A percentile compares a stretch with the other conserved stretches of the same genome.
These are phyloP conservation scores for Sinhomidia bicolor DNA, from an alignment of 2,888 invertebrate genomes.

Conservation along the genomic window DNA sequence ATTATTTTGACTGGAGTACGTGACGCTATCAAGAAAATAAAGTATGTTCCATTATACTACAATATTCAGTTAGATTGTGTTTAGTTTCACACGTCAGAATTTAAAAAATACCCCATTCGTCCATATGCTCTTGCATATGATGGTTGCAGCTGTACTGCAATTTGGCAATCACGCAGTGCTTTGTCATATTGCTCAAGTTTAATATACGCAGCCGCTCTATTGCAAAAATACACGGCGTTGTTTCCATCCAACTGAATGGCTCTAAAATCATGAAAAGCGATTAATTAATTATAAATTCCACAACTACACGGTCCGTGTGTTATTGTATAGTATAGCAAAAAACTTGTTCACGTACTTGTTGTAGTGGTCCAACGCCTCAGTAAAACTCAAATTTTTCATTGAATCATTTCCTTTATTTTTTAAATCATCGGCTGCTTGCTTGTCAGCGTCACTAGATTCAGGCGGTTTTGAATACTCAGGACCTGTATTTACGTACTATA, in stretches of 20 bases:
- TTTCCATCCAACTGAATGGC: slow-evolving; percentile 93
- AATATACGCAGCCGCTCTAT: slow-evolving; percentile 97
- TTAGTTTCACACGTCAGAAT: neutral
- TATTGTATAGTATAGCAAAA: too few relatives aligned
- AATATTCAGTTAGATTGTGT: neutral
- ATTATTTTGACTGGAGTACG: slow-evolving; percentile 91
- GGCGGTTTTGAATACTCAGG: slow-evolving; percentile 80
- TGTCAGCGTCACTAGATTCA: slow-evolving; percentile 81
- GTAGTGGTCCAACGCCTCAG: slow-evolving; percentile 92
- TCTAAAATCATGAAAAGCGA: slow-evolving; percentile 82
- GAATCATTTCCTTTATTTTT: slow-evolving; percentile 94
- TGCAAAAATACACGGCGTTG: slow-evolving; percentile 98
- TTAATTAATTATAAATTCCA: neutral
- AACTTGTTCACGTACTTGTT: slow-evolving; percentile 84
- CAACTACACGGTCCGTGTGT: neutral
- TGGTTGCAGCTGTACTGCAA: slow-evolving; percentile 93
- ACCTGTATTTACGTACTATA: slow-evolving; percentile 81
- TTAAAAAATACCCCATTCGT: slow-evolving; percentile 86
- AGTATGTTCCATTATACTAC: neutral
- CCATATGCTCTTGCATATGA: slow-evolving; percentile 97
- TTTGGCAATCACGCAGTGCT: slow-evolving; percentile 95
- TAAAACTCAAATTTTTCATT: slow-evolving; percentile 92
- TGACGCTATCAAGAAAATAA: slow-evolving; percentile 84
- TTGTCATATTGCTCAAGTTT: slow-evolving; percentile 91
- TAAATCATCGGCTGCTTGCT: slow-evolving; percentile 89